A percentile compares a stretch with the other conserved stretches of the same genome.
Evolutionary conservation across 2,797 vertebrate genomes (phyloP).

Genomic region (Girardinus metallicus): DNA sequence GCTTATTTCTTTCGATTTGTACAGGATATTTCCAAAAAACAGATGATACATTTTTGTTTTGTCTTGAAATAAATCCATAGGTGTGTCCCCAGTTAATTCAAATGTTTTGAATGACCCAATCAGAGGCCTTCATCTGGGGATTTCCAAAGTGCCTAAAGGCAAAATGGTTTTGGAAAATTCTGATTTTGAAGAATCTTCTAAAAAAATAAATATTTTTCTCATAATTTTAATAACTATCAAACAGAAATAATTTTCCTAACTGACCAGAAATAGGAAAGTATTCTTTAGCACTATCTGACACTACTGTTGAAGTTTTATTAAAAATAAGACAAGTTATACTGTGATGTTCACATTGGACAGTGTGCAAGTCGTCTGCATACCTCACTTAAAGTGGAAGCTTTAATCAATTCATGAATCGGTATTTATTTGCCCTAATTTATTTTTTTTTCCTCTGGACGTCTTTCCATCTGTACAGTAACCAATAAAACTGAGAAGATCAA

Average conservation of each 20-base stretch:
- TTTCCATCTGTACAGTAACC: constrained; percentile 47
- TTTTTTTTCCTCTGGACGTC: constrained; percentile 20
- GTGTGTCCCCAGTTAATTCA: neutral
- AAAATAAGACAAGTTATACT: neutral
- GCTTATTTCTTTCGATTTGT: neutral
- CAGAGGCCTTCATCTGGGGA: neutral
- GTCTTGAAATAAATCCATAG: neutral
- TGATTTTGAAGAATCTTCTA: neutral
- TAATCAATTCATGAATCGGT: constrained; percentile 29
- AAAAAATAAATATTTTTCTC: neutral
- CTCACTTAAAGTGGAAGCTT: constrained; percentile 24
- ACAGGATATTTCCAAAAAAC: neutral
- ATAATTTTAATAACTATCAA: neutral
- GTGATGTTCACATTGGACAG: constrained; percentile 6
- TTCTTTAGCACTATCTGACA: neutral
- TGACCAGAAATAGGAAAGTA: neutral
- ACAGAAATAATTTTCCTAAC: neutral
- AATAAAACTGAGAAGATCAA: constrained; percentile 44
- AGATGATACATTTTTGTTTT: neutral
- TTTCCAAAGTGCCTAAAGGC: neutral
- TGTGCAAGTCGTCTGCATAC: neutral
- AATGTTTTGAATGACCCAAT: neutral
- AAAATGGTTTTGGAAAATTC: neutral
- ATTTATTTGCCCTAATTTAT: constrained; percentile 22
- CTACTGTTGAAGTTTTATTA: neutral